Percentiles rank a stretch among this genome's conserved stretches.
phyloP scores from a whole-genome alignment of 2,797 vertebrate species.

The Pseudocheirus occidentalis region DNA sequence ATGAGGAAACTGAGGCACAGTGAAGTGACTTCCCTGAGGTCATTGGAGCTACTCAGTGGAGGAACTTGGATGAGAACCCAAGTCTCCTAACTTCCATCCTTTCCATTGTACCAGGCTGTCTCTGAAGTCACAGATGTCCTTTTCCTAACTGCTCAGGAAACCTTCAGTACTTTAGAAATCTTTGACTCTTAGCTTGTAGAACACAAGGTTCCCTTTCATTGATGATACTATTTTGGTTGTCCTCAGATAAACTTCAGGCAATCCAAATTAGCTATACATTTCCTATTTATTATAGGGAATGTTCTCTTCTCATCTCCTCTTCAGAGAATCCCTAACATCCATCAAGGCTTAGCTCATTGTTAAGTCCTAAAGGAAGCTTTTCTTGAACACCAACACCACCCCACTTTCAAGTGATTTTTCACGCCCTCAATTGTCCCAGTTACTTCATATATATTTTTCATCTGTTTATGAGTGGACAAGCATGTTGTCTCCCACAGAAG shows the following conservation, averaged over 20 bases:
- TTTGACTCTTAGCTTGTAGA: not conserved
- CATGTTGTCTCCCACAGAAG: not conserved
- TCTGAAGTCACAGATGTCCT: not conserved
- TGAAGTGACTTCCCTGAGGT: not conserved
- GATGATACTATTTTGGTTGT: not conserved
- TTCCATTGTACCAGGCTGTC: not conserved
- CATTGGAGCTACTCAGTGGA: not conserved
- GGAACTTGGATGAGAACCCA: not conserved
- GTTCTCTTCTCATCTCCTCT: not conserved
- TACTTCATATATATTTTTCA: not conserved
- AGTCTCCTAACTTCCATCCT: not conserved
- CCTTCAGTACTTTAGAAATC: not conserved
- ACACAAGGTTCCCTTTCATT: not conserved
- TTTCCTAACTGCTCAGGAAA: not conserved
- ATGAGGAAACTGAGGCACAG: not conserved
- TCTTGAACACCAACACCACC: not conserved
- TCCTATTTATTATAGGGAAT: not conserved
- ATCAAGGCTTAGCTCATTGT: not conserved
- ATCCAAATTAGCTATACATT: not conserved
- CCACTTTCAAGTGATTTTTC: not conserved
- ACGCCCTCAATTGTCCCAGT: not conserved
- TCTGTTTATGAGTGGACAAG: not conserved
- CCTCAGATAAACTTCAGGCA: not conserved
- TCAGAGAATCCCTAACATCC: not conserved
- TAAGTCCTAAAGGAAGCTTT: not conserved